A percentile compares a stretch with the other conserved stretches of the same genome.
Conservation (phyloP, 2,888 invertebrate genomes). For the Pyrochroa serraticornis region DNA sequence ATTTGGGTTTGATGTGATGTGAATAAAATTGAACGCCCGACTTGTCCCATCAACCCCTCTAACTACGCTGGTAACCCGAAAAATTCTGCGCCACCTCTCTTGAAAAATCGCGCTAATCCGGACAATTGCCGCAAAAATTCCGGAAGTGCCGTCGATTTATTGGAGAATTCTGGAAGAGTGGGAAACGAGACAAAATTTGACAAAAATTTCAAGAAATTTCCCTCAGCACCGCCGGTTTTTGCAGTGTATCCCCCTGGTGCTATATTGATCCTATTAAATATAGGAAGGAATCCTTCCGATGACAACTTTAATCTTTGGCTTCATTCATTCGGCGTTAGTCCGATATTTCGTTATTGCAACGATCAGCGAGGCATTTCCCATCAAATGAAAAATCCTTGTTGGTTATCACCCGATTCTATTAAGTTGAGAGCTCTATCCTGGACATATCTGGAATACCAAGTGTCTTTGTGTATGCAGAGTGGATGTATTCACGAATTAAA, state of each 20-base stretch:
- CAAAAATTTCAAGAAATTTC: neutral
- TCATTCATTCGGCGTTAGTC: constrained; percentile 3
- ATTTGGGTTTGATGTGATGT: constrained; percentile 57
- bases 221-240: constrained; percentile 2
- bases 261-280: constrained; percentile 20
- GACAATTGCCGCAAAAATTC: too few species aligned
- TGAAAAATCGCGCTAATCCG: neutral
- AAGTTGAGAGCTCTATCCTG: neutral
- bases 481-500: constrained; percentile 47
- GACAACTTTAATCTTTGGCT: constrained; percentile 19
- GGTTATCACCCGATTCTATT: too few species aligned
- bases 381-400: too few species aligned
- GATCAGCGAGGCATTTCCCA: neutral
- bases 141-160: neutral
- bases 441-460: neutral
- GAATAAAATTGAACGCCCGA: constrained; percentile 56
- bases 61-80: constrained; percentile 37
- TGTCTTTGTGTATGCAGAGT: constrained; percentile 22
- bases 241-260: constrained; percentile 10
- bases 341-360: neutral
- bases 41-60: constrained; percentile 50
- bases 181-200: constrained; percentile 4
- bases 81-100: neutral
- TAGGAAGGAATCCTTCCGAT: constrained; percentile 19
- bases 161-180: constrained; percentile 7